Base-by-base conservation (phyloP, 2,888 invertebrate species). In the Drosophila anceps region DNA sequence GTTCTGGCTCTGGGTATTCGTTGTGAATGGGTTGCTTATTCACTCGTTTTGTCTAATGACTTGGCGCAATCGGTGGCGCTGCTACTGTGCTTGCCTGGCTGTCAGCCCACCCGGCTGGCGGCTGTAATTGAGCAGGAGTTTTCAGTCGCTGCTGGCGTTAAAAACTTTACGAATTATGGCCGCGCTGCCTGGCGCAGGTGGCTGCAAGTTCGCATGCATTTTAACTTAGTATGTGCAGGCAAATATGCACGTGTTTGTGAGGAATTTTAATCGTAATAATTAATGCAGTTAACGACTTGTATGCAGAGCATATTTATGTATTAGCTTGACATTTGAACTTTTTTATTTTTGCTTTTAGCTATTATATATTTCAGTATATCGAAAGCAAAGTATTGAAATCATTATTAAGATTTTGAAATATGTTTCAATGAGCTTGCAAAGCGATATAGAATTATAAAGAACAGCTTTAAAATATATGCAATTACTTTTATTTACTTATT, bases 1-100 rank as follows among this genome's bases (percentile, higher is more conserved):
- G 3, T 48, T 53, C 54, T 46, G 57, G 37, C 29, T 54, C 43
- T 31, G 24, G 3, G 50, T 37, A 33, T 53, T 53, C 44, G 20
- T 46, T 64, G 61, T 53, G 66, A 60, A 59, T 58, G 72, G 48
- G 55, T 55, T 27, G 70, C 55, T 63, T 64, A 62, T 69, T 76
- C 64, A 67, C 66, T 72, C 69, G 60, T 60, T 83, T 71, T 68
- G 69, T 76, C 72, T 81, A 76, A 76, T 76, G 76, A 68, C 73
- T 71, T 57, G 55, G 60, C 66, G 60, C 55, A 63, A 59, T 41
- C 46, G 57, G n/a, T 2, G 48, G 48, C 15, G n/a, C 59, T 29
- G 43, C 39, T 37, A n/a, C 24, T n/a, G 53, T 37, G 7, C 27
- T n/a, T 27, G 12, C 37, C 18, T n/a, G 10, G 9, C 41, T 57